Percentiles rank a stretch among this genome's conserved stretches.
phyloP scores from a whole-genome alignment of 1,140 invertebrate species.

The Neuroterus valhalla region DNA sequence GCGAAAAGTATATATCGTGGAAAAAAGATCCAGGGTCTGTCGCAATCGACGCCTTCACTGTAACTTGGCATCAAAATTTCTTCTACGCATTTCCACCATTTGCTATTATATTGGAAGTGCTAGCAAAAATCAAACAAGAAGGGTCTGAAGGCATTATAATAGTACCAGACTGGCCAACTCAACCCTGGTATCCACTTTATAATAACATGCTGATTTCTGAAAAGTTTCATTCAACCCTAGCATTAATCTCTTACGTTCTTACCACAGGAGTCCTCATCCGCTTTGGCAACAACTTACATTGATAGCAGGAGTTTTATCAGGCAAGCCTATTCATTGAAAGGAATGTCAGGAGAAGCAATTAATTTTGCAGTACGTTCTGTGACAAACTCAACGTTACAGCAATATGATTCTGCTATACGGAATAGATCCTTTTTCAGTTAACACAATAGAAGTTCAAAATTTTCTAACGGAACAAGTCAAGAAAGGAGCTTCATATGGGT shows the following conservation, averaged over 20 bases:
- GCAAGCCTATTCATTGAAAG: too few species aligned
- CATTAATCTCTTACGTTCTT: too few species aligned
- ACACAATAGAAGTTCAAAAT: neutral
- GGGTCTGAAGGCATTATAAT: neutral
- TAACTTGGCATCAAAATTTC: neutral
- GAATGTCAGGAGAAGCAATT: too few species aligned
- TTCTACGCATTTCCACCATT: neutral
- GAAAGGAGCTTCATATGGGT: neutral
- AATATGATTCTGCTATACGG: too few species aligned
- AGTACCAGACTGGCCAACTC: neutral
- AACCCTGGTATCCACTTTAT: neutral
- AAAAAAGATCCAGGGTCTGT: neutral
- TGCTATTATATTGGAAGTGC: neutral
- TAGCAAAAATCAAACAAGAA: neutral
- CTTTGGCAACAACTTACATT: neutral
- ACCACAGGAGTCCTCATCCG: neutral
- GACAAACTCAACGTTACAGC: too few species aligned
- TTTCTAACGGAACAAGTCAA: neutral
- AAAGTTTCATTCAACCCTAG: too few species aligned
- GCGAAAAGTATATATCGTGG: neutral
- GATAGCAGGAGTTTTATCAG: too few species aligned
- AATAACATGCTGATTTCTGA: neutral
- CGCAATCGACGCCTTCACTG: neutral
- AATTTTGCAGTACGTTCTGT: too few species aligned
- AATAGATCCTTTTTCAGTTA: too few species aligned